phyloP scores from a whole-genome alignment of 2,797 vertebrate genomes.

The Hipposideros larvatus region DNA sequence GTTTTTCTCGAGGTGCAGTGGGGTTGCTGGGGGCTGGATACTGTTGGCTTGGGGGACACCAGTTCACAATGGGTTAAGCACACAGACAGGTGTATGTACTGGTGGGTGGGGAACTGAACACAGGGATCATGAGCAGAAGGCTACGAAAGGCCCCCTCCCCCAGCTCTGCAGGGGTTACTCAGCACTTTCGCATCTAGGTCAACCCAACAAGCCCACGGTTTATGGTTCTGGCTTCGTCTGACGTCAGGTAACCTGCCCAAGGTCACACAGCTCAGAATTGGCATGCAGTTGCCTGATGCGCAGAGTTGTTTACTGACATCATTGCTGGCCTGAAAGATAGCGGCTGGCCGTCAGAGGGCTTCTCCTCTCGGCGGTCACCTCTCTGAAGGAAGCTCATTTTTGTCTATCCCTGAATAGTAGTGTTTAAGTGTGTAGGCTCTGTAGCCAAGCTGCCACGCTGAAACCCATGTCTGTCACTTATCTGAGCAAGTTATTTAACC shows the following conservation, averaged over 20 bases:
- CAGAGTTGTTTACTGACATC: not conserved
- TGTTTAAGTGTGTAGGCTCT: not conserved
- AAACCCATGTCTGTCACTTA: slow-evolving; percentile 6
- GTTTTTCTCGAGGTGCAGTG: not conserved
- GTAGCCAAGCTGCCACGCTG: not conserved
- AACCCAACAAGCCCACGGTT: not conserved
- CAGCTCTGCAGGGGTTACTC: not conserved
- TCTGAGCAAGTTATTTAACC: not conserved
- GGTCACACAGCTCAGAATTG: slow-evolving; percentile 51
- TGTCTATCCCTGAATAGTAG: not conserved
- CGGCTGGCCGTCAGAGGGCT: slow-evolving; percentile 12
- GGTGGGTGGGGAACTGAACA: not conserved
- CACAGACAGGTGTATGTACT: not conserved
- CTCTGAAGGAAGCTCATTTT: slow-evolving; percentile 10
- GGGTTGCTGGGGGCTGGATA: not conserved
- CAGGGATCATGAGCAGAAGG: not conserved
- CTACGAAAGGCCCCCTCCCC: not conserved
- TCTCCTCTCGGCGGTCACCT: not conserved
- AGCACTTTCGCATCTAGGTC: not conserved
- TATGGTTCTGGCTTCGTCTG: not conserved
- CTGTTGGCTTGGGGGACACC: not conserved
- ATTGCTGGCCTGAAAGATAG: slow-evolving; percentile 2
- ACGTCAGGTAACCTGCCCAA: slow-evolving; percentile 51
- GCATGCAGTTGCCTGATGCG: not conserved
- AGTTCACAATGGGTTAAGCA: not conserved